These are phyloP conservation scores for Brachionus paranguensis DNA, from an alignment of 1,140 invertebrate genomes.

Conservation along the genomic window DNA sequence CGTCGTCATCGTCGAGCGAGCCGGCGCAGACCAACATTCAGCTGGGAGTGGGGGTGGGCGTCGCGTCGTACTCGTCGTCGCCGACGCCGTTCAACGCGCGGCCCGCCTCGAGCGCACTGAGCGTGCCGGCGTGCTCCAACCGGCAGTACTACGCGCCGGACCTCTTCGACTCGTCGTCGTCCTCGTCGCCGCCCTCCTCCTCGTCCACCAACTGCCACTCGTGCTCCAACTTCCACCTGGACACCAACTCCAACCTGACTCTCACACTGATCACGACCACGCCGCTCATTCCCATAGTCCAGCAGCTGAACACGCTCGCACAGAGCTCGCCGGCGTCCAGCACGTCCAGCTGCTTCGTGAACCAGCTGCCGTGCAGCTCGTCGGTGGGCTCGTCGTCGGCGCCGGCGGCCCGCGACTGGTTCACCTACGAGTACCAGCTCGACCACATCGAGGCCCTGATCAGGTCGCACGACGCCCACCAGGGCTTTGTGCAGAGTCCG, in stretches of 20 bases:
- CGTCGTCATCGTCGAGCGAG: not conserved
- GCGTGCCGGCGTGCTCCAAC: not conserved
- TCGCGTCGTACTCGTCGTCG: slow-evolving; percentile 13
- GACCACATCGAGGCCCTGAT: slow-evolving; percentile 1
- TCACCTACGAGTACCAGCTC: slow-evolving; percentile 16
- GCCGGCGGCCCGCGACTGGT: not conserved
- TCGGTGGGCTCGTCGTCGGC: slow-evolving; percentile 3
- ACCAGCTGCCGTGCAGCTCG: slow-evolving; percentile 7
- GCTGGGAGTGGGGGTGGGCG: not conserved
- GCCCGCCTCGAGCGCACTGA: not conserved
- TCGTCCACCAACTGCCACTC: not conserved
- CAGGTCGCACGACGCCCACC: not conserved
- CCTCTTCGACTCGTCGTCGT: slow-evolving; percentile 14
- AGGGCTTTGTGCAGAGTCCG: slow-evolving; percentile 33
- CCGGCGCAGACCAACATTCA: not conserved
- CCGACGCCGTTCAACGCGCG: not conserved
- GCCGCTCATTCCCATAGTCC: not conserved
- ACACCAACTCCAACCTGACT: not conserved
- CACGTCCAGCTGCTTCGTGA: too few species aligned
- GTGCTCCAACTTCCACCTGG: not conserved
- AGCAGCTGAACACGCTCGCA: not conserved
- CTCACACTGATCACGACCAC: not conserved
- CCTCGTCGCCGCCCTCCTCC: not conserved
- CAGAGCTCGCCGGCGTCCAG: not conserved
- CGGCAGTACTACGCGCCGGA: not conserved